Conservation (phyloP, 2,888 invertebrate species). For the Gerris lacustris region DNA sequence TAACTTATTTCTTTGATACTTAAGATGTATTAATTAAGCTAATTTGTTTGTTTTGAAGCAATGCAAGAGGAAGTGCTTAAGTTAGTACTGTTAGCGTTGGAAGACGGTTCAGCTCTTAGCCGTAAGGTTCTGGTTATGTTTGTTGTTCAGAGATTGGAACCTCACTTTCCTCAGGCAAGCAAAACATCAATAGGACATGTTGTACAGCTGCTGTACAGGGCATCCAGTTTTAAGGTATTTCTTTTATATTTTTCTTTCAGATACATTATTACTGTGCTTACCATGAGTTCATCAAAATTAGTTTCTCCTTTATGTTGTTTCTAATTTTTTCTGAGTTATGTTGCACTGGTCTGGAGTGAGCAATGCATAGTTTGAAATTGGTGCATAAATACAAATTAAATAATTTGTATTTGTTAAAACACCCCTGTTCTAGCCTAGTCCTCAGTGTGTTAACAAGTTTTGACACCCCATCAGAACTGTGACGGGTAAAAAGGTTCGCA, state of each 20-base stretch:
- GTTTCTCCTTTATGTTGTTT: no score
- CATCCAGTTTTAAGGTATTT: conserved; percentile 90
- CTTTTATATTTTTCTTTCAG: conserved; percentile 10
- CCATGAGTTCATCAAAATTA: no score
- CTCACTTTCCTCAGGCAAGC: conserved; percentile 90
- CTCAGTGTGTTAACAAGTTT: no score
- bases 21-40: no score
- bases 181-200: conserved; percentile 99
- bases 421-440: no score
- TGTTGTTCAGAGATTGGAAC: conserved; percentile 90
- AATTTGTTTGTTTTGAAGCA: no score
- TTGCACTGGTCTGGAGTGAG: no score
- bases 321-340: no score
- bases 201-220: conserved; percentile 91
- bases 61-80: conserved; percentile 99
- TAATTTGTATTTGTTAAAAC: background rate
- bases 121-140: conserved; percentile 95
- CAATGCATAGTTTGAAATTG: no score
- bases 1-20: no score
- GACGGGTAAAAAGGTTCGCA: no score
- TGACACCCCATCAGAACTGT: no score
- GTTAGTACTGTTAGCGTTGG: conserved; percentile 81
- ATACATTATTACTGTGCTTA: conserved; percentile 11
- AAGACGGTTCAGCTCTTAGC: conserved; percentile 88
- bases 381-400: background rate